Conservation (phyloP, 2,888 invertebrate species). For the Gnatocerus cornutus region DNA sequence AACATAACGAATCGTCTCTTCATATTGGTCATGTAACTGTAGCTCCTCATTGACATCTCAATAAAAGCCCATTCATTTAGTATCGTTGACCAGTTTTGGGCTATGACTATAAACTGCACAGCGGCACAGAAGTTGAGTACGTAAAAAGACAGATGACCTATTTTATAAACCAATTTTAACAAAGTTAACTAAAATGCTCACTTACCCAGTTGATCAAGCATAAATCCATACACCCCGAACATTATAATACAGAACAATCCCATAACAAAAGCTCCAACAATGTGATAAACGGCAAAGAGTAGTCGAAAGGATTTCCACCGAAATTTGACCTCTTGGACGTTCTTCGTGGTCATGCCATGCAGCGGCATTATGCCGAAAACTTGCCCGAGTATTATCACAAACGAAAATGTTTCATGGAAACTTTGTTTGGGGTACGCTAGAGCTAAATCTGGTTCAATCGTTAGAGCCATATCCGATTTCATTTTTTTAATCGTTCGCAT, state of each 20-base stretch:
- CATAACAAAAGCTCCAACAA: constrained; percentile 56
- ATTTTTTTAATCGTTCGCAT: constrained; percentile 55
- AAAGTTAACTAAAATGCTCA: neutral
- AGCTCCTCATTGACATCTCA: constrained; percentile 64
- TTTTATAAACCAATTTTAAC: too few species aligned
- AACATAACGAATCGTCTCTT: constrained; percentile 62
- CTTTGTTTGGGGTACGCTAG: constrained; percentile 44
- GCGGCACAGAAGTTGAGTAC: constrained; percentile 60
- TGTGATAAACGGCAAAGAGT: constrained; percentile 58
- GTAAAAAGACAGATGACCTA: constrained; percentile 64
- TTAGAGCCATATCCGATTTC: constrained; percentile 54
- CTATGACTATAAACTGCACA: constrained; percentile 61
- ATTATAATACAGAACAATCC: constrained; percentile 61
- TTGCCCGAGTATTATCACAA: constrained; percentile 61
- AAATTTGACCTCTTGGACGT: constrained; percentile 58
- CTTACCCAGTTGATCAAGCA: constrained; percentile 63
- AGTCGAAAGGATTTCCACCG: constrained; percentile 60
- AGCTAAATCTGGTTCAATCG: constrained; percentile 51
- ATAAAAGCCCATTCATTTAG: constrained; percentile 65
- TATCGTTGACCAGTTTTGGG: constrained; percentile 59
- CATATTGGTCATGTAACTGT: constrained; percentile 58
- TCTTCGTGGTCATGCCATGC: constrained; percentile 53
- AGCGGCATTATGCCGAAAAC: constrained; percentile 65
- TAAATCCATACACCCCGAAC: constrained; percentile 60
- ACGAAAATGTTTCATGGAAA: constrained; percentile 61